A percentile compares a stretch with the other conserved stretches of the same genome.
Evolutionary conservation across 2,113 vertebrate species (phyloP).

Genomic region (Rhombomys opimus): DNA sequence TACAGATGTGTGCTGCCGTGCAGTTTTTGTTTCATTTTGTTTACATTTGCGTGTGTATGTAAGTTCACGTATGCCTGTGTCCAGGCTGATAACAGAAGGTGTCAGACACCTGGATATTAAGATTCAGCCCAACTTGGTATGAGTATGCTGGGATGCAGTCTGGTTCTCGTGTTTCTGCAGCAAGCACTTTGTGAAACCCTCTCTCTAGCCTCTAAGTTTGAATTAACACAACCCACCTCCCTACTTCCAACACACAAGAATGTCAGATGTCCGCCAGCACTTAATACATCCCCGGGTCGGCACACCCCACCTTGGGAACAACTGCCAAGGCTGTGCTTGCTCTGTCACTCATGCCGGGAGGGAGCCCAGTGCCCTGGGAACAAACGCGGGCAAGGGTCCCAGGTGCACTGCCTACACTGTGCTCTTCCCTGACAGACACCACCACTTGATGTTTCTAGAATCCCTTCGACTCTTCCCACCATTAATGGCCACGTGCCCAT

Average conservation of each 20-base stretch:
- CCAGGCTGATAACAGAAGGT: neutral
- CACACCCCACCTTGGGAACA: neutral
- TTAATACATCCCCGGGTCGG: neutral
- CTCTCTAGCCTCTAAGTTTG: neutral
- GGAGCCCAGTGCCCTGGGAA: accelerated
- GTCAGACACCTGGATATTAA: neutral
- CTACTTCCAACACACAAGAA: neutral
- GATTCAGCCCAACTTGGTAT: neutral
- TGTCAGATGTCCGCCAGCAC: neutral
- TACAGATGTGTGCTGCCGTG: neutral
- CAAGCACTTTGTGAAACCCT: neutral
- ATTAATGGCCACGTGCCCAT: neutral
- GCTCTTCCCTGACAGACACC: neutral
- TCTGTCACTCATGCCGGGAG: neutral
- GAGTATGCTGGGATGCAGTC: neutral
- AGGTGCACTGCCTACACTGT: neutral
- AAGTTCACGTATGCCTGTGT: neutral
- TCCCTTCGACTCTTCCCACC: neutral
- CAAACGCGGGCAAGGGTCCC: neutral
- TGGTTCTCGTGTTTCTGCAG: neutral
- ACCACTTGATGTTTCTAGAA: neutral
- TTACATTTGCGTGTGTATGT: neutral
- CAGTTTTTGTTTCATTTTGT: neutral
- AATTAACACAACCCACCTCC: neutral
- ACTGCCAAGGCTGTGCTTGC: neutral